Evolutionary conservation across 2,113 vertebrate genomes (phyloP).

Genomic region (Thymallus thymallus): DNA sequence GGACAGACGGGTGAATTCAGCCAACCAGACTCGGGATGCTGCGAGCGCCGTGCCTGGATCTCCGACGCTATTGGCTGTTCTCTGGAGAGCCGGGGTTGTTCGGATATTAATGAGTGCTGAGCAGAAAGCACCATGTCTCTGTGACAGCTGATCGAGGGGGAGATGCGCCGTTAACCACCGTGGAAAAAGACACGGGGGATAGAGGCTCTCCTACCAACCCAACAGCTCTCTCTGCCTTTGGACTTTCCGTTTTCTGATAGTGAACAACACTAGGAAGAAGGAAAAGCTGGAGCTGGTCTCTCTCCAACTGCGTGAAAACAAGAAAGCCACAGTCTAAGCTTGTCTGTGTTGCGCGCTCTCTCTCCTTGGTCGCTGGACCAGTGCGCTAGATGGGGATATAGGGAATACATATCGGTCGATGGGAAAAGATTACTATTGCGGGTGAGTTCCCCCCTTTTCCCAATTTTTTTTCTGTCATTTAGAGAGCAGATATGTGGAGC

Average conservation of each 20-base stretch:
- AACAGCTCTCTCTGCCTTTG: constrained; percentile 44
- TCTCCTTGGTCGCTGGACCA: constrained; percentile 44
- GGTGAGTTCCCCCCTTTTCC: constrained; percentile 63
- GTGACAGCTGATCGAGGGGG: constrained; percentile 78
- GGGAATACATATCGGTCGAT: constrained; percentile 55
- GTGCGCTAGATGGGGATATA: constrained; percentile 67
- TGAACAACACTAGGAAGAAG: constrained; percentile 1
- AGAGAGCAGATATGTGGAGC: background rate
- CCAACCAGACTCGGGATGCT: constrained; percentile 80
- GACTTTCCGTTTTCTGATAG: constrained; percentile 66
- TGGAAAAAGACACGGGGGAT: constrained; percentile 73
- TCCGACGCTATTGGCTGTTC: constrained; percentile 75
- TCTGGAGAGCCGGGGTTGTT: constrained; percentile 77
- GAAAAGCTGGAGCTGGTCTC: constrained; percentile 47
- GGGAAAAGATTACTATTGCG: constrained; percentile 37
- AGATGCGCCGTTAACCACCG: constrained; percentile 80
- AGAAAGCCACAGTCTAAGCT: constrained; percentile 61
- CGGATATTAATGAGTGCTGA: constrained; percentile 84
- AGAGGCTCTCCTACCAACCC: constrained; percentile 56
- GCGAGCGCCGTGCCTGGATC: constrained; percentile 61
- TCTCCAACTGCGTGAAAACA: constrained; percentile 56
- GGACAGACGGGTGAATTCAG: constrained; percentile 58
- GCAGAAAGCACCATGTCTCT: constrained; percentile 83
- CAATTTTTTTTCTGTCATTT: constrained; percentile 11
- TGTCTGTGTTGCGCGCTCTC: constrained; percentile 57